Evolutionary conservation across 2,888 invertebrate genomes (phyloP).

Genomic region (Microchrysa polita): DNA sequence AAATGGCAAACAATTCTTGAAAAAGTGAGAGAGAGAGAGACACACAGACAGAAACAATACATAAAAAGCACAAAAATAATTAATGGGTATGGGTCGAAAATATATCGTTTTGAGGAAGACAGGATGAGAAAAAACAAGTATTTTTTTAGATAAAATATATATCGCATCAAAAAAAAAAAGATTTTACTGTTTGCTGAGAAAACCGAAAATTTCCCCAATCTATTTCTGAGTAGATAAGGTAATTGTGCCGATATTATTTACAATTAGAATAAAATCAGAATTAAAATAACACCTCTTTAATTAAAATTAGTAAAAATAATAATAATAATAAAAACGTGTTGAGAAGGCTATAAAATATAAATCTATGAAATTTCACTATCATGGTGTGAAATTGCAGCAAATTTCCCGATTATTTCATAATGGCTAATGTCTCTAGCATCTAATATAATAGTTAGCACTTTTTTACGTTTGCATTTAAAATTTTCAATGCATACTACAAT

Average conservation of each 20-base stretch:
- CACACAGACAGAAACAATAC: neutral
- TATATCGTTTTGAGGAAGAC: slow-evolving; percentile 30
- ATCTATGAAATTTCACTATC: too few relatives aligned
- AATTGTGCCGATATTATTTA: slow-evolving; percentile 33
- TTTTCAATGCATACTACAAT: slow-evolving; percentile 25
- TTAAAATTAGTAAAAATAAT: neutral
- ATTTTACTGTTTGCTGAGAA: slow-evolving; percentile 1
- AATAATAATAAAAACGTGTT: too few relatives aligned
- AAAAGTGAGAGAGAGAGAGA: slow-evolving; percentile 1
- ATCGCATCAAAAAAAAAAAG: neutral
- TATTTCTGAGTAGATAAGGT: slow-evolving; percentile 11
- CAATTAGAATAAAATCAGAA: slow-evolving; percentile 13
- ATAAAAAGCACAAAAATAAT: too few relatives aligned
- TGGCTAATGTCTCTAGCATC: slow-evolving; percentile 38
- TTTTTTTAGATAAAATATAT: neutral
- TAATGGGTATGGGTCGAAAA: too few relatives aligned
- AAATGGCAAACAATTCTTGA: slow-evolving; percentile 40
- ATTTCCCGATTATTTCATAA: slow-evolving; percentile 32
- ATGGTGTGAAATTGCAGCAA: too few relatives aligned
- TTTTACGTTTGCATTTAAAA: slow-evolving; percentile 19
- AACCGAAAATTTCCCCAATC: slow-evolving; percentile 24
- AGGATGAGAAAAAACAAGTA: slow-evolving; percentile 20
- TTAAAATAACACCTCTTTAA: slow-evolving; percentile 13
- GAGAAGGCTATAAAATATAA: neutral
- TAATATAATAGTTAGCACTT: slow-evolving; percentile 44